Conservation (phyloP, 2,113 vertebrate genomes). For the Periophthalmodon schlosseri region DNA sequence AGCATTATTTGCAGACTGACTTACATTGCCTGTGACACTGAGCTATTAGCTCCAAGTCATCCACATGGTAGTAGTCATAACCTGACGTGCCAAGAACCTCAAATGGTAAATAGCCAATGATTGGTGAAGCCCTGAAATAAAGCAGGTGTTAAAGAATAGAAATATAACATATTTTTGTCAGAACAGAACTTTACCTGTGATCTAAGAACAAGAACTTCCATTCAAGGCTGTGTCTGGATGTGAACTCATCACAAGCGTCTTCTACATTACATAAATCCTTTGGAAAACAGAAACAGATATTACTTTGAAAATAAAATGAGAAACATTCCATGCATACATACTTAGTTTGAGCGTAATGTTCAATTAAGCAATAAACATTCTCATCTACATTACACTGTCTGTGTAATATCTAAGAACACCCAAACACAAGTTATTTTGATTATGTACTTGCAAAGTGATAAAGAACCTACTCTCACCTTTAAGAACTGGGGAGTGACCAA, state of each 20-base stretch:
- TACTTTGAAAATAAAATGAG: not conserved
- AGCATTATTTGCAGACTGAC: slow-evolving; percentile 36
- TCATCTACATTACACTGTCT: not conserved
- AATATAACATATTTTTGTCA: slow-evolving; percentile 6
- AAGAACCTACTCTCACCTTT: slow-evolving; percentile 75
- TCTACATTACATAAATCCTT: slow-evolving; percentile 84
- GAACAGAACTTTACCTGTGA: slow-evolving; percentile 78
- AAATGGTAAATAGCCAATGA: slow-evolving; percentile 90
- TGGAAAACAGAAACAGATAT: slow-evolving; percentile 18
- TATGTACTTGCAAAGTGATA: not conserved
- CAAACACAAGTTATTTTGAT: not conserved
- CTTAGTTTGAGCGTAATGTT: not conserved
- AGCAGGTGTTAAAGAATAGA: slow-evolving; percentile 37
- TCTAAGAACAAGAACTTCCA: slow-evolving; percentile 86
- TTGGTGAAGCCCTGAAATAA: slow-evolving; percentile 82
- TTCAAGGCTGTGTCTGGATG: slow-evolving; percentile 83
- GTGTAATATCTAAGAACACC: not conserved
- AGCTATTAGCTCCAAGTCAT: slow-evolving; percentile 87
- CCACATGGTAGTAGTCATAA: slow-evolving; percentile 90
- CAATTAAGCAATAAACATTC: not conserved
- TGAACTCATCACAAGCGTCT: slow-evolving; percentile 81
- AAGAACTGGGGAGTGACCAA: slow-evolving; percentile 83
- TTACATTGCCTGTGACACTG: slow-evolving; percentile 89
- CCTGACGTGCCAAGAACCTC: slow-evolving; percentile 88
- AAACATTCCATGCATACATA: not conserved